Evolutionary conservation across 2,888 invertebrate genomes (phyloP).

Genomic region (Tenodera sinensis): DNA sequence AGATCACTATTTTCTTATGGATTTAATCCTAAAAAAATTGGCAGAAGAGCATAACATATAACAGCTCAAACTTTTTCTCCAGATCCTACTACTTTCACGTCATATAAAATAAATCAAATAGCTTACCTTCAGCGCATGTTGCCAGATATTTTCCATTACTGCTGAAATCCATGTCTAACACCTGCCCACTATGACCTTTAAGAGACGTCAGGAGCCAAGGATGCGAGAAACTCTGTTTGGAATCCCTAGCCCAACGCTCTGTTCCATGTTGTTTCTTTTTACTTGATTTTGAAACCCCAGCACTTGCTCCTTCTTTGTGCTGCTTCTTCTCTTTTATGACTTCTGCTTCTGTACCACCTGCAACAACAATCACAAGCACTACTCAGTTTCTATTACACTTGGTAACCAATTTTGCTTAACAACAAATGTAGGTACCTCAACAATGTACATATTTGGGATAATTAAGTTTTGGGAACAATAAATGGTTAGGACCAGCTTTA

Average conservation of each 20-base stretch:
- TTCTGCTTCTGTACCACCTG: constrained; percentile 16
- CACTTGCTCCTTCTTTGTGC: constrained; percentile 41
- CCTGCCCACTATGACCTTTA: constrained; percentile 75
- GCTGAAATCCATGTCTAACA: constrained; percentile 76
- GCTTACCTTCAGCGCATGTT: constrained; percentile 78
- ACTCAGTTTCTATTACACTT: not conserved
- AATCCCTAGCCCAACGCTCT: constrained; percentile 36
- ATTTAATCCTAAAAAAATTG: no score
- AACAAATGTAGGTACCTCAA: no score
- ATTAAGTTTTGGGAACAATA: no score
- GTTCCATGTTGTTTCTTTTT: constrained; percentile 47
- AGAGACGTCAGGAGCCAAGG: constrained; percentile 77
- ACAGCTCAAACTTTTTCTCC: not conserved
- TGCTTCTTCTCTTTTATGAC: constrained; percentile 39
- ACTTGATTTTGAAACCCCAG: constrained; percentile 39
- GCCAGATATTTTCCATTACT: constrained; percentile 82
- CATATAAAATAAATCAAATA: not conserved
- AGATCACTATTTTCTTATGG: no score
- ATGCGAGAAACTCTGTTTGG: constrained; percentile 60
- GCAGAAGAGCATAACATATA: not conserved
- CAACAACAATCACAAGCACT: not conserved
- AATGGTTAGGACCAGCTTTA: no score
- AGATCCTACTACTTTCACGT: not conserved
- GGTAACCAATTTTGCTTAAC: no score
- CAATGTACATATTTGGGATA: no score